A percentile compares a stretch with the other conserved stretches of the same genome.
phyloP scores from a whole-genome alignment of 2,888 invertebrate species.

The Rutpela maculata region DNA sequence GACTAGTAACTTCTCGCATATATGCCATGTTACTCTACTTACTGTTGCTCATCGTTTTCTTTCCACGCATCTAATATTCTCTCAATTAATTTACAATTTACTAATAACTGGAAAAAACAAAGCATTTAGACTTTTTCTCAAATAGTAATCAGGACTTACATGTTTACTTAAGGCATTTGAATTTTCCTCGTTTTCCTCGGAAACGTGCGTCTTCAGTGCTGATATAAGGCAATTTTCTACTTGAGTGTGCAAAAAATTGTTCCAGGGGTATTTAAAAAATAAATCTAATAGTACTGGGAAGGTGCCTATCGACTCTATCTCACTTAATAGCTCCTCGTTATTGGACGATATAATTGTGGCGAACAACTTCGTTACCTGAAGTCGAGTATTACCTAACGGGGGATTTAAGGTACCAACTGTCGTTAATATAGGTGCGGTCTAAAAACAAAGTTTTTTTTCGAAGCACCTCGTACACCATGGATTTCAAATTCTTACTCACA shows the following conservation, averaged over 20 bases:
- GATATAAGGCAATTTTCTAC: slow-evolving; percentile 86
- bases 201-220: slow-evolving; percentile 76
- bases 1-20: no score
- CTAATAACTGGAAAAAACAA: slow-evolving; percentile 71
- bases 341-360: slow-evolving; percentile 85
- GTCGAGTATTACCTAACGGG: slow-evolving; percentile 87
- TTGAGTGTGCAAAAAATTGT: slow-evolving; percentile 96
- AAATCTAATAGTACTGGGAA: slow-evolving; percentile 85
- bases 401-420: slow-evolving; percentile 83
- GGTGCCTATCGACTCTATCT: slow-evolving; percentile 77
- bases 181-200: slow-evolving; percentile 69
- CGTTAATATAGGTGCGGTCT: slow-evolving; percentile 82
- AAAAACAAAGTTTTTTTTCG: slow-evolving; percentile 53
- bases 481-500: slow-evolving; percentile 73
- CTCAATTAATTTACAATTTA: slow-evolving; percentile 86
- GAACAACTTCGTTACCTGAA: slow-evolving; percentile 88
- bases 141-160: slow-evolving; percentile 71
- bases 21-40: slow-evolving; percentile 64
- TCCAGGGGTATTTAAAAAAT: slow-evolving; percentile 93
- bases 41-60: slow-evolving; percentile 86
- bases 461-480: neutral
- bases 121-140: slow-evolving; percentile 8
- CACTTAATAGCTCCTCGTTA: slow-evolving; percentile 82
- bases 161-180: slow-evolving; percentile 76
- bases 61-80: slow-evolving; percentile 89